Conservation (phyloP, 2,113 vertebrate genomes). For the Grus americana region DNA sequence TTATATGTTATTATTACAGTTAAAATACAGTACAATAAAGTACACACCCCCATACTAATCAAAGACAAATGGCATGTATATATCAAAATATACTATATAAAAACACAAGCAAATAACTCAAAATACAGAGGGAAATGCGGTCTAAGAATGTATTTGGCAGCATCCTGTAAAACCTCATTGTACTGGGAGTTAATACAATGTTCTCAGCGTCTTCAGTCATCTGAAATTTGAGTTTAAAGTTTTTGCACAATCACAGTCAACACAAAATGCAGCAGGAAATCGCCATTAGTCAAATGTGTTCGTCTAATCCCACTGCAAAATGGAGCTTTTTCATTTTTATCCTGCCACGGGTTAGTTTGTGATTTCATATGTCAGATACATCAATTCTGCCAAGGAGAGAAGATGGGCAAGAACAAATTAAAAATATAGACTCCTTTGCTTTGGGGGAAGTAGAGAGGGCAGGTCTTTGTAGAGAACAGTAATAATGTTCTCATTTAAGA, state of each 20-base stretch:
- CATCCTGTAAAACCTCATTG: slow-evolving; percentile 20
- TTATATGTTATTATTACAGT: background rate
- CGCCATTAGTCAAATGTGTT: slow-evolving; percentile 68
- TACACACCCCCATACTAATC: too few species aligned
- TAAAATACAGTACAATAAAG: background rate
- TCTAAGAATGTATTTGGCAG: slow-evolving; percentile 9
- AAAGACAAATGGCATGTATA: background rate
- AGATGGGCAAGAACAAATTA: slow-evolving; percentile 55
- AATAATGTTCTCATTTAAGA: slow-evolving; percentile 59
- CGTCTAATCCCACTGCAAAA: slow-evolving; percentile 74
- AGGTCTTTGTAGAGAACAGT: slow-evolving; percentile 24
- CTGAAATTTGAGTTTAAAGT: slow-evolving; percentile 62
- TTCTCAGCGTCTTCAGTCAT: slow-evolving; percentile 35
- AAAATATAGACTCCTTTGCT: slow-evolving; percentile 47
- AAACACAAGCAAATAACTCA: background rate
- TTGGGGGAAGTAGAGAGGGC: slow-evolving; percentile 4
- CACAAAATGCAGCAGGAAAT: slow-evolving; percentile 71
- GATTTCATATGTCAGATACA: slow-evolving; percentile 73
- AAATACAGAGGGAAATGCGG: background rate
- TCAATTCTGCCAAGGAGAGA: slow-evolving; percentile 69
- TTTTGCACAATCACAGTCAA: slow-evolving; percentile 59
- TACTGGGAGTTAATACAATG: slow-evolving; percentile 4
- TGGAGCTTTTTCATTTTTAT: slow-evolving; percentile 72
- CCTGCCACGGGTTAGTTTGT: slow-evolving; percentile 77
- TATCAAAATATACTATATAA: background rate